Percentiles rank a stretch among this genome's conserved stretches.
Evolutionary conservation across 1,140 invertebrate species (phyloP).

Genomic region (Drosophila azteca): DNA sequence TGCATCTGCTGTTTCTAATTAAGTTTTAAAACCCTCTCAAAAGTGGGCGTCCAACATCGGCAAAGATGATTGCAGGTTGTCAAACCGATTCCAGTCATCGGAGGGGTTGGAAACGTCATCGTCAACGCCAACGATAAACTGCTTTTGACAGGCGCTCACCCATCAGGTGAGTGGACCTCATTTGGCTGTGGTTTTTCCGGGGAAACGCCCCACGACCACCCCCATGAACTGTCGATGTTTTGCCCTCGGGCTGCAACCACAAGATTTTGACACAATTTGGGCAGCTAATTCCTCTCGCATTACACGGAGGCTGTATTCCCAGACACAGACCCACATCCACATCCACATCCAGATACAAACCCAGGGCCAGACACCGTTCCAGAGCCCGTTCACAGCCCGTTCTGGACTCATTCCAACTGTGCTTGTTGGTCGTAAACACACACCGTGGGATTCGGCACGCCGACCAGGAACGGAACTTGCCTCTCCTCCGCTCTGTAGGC

Average conservation of each 20-base stretch:
- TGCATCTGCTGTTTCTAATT: neutral
- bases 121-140: constrained; percentile 21
- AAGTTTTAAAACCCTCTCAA: constrained; percentile 1
- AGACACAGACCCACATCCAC: too few relatives aligned
- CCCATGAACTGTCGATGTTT: constrained; percentile 25
- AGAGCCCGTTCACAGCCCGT: neutral
- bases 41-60: constrained; percentile 35
- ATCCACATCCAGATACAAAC: too few relatives aligned
- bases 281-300: constrained; percentile 60
- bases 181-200: constrained; percentile 55
- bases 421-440: constrained; percentile 80
- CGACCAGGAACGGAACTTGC: constrained; percentile 36
- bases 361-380: neutral
- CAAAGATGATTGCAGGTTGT: constrained; percentile 56
- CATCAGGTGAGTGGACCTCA: constrained; percentile 58
- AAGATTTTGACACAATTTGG: constrained; percentile 66
- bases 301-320: constrained; percentile 26
- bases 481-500: constrained; percentile 19
- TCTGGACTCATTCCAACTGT: constrained; percentile 62
- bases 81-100: constrained; percentile 48
- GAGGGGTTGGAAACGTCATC: constrained; percentile 20
- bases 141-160: constrained; percentile 58
- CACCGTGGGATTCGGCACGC: constrained; percentile 75
- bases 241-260: constrained; percentile 39
- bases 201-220: constrained; percentile 39